These are phyloP conservation scores for Aeoliscus strigatus DNA, from an alignment of 2,797 vertebrate species.

Conservation along the genomic window DNA sequence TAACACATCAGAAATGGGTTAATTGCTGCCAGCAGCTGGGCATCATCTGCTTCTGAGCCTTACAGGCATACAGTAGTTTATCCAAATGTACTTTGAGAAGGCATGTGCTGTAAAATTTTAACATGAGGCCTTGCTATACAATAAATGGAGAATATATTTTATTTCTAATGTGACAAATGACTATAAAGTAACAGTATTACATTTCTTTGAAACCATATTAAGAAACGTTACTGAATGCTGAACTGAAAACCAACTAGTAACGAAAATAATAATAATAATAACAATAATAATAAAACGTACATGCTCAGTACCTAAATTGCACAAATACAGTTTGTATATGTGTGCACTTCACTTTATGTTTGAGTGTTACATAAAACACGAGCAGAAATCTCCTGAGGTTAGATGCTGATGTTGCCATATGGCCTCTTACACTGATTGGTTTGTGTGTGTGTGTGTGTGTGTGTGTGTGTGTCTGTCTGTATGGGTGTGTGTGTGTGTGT, in stretches of 20 bases:
- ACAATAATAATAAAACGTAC: too few species aligned
- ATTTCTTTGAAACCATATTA: too few species aligned
- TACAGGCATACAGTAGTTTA: slow-evolving; percentile 9
- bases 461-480: slow-evolving; percentile 15
- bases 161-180: too few species aligned
- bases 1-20: slow-evolving; percentile 22
- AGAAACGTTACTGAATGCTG: too few species aligned
- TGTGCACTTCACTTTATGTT: not conserved
- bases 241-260: too few species aligned
- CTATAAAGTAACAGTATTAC: too few species aligned
- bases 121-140: slow-evolving; percentile 12
- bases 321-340: slow-evolving; percentile 2
- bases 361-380: slow-evolving; percentile 54
- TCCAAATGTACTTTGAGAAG: slow-evolving; percentile 23
- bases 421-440: slow-evolving; percentile 54
- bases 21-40: slow-evolving; percentile 18
- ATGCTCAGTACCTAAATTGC: not conserved
- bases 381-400: slow-evolving; percentile 51
- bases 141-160: not conserved
- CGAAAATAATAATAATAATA: too few species aligned
- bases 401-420: slow-evolving; percentile 65
- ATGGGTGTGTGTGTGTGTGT: slow-evolving; percentile 14
- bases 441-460: slow-evolving; percentile 23
- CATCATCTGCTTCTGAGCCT: slow-evolving; percentile 20
- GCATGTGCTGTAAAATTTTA: slow-evolving; percentile 22